phyloP scores from a whole-genome alignment of 2,113 vertebrate genomes.

The Pluvianellus socialis region DNA sequence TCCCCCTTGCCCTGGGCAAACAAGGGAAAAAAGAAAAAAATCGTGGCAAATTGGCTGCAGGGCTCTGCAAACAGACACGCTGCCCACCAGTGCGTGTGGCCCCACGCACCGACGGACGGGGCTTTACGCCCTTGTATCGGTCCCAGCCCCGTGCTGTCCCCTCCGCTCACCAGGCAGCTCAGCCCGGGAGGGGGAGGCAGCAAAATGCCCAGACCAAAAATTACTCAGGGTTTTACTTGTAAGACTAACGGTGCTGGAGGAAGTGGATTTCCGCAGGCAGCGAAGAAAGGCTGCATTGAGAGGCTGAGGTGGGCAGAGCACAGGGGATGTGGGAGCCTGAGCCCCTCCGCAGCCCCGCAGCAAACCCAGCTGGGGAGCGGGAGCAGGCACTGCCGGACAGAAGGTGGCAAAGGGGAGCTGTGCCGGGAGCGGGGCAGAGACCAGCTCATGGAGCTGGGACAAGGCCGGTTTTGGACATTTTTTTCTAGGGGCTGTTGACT shows the following conservation, averaged over 20 bases:
- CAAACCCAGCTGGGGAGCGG: accelerated
- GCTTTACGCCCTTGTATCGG: neutral
- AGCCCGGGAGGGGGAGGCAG: neutral
- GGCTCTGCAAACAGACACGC: neutral
- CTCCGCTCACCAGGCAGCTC: neutral
- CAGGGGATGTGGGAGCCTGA: neutral
- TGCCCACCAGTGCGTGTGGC: accelerated
- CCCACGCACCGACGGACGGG: neutral
- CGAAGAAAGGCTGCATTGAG: constrained; percentile 53
- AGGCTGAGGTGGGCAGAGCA: neutral
- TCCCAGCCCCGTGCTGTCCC: accelerated
- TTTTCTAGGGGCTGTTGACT: neutral
- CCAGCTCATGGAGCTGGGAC: neutral
- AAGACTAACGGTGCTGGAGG: constrained; percentile 5
- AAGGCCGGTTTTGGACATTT: neutral
- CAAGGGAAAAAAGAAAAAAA: neutral
- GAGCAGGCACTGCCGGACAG: accelerated
- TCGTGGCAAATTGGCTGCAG: accelerated
- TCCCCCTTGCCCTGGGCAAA: neutral
- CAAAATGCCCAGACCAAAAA: constrained; percentile 14
- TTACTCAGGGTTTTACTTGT: neutral
- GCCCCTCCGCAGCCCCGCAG: neutral
- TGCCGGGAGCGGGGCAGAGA: neutral
- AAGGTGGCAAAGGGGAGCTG: neutral
- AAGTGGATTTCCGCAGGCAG: constrained; percentile 46